phyloP scores from a whole-genome alignment of 2,888 invertebrate genomes.

The Eumacrocentrus americanus region DNA sequence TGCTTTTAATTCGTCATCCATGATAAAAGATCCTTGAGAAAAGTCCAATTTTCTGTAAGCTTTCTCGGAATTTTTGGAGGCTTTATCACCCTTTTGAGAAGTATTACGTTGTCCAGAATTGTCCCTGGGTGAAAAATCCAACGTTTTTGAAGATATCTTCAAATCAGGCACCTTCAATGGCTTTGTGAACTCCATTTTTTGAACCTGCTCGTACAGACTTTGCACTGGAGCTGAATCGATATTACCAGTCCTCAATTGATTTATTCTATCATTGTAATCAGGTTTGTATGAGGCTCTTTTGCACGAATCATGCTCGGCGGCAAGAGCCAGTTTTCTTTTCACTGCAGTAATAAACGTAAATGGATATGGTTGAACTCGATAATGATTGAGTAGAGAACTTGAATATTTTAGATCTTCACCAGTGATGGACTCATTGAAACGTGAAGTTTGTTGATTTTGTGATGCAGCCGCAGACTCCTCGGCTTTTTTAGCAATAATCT shows the following conservation, averaged over 20 bases:
- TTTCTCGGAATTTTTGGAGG: constrained; percentile 46
- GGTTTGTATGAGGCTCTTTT: neutral
- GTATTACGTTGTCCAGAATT: constrained; percentile 46
- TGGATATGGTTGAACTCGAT: constrained; percentile 63
- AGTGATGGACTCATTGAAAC: constrained; percentile 25
- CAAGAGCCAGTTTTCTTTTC: constrained; percentile 64
- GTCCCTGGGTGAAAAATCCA: constrained; percentile 51
- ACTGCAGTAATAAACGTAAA: constrained; percentile 69
- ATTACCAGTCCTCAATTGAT: neutral
- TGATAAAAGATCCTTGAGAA: constrained; percentile 48
- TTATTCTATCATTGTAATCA: neutral
- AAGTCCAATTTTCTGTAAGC: constrained; percentile 56
- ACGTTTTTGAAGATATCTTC: constrained; percentile 56
- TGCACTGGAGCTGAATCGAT: neutral
- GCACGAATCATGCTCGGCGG: constrained; percentile 40
- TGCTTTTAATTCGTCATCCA: constrained; percentile 53
- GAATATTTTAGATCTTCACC: constrained; percentile 24
- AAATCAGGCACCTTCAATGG: constrained; percentile 57
- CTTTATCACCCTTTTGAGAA: constrained; percentile 41
- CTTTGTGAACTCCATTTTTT: constrained; percentile 54
- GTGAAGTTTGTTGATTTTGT: constrained; percentile 24
- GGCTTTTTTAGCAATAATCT: constrained; percentile 45
- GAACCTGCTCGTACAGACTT: constrained; percentile 36
- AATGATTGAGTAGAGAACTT: constrained; percentile 39
- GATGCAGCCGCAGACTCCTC: constrained; percentile 39